phyloP scores from a whole-genome alignment of 2,113 vertebrate genomes.

The Meriones unguiculatus region DNA sequence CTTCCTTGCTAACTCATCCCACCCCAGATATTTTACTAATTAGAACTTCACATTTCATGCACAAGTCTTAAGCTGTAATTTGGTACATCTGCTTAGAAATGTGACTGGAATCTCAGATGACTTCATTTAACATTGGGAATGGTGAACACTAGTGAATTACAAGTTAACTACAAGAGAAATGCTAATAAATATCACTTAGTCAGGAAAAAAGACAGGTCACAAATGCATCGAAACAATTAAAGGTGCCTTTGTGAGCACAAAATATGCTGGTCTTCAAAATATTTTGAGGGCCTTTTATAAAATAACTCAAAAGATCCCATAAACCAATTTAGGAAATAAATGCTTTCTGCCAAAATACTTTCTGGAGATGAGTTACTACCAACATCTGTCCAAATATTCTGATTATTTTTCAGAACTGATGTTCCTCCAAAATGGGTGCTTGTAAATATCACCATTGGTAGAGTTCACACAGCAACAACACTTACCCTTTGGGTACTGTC shows the following conservation, averaged over 20 bases:
- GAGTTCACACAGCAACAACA: not conserved
- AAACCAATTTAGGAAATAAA: not conserved
- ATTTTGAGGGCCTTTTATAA: constrained; percentile 66
- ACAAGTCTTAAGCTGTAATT: constrained; percentile 81
- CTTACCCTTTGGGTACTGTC: not conserved
- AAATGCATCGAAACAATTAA: constrained; percentile 64
- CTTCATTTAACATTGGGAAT: constrained; percentile 83
- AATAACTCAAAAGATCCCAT: constrained; percentile 30
- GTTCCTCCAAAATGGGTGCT: not conserved
- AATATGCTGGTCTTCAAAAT: constrained; percentile 75
- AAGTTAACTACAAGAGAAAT: constrained; percentile 82
- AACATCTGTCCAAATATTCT: not conserved
- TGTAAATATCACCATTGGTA: not conserved
- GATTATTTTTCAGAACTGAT: not conserved
- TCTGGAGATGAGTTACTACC: not conserved
- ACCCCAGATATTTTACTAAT: constrained; percentile 76
- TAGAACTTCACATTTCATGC: constrained; percentile 80
- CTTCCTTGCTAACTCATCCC: constrained; percentile 64
- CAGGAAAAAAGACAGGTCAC: constrained; percentile 71
- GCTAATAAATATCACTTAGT: constrained; percentile 80
- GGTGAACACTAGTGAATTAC: constrained; percentile 82
- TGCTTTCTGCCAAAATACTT: not conserved
- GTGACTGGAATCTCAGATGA: constrained; percentile 83
- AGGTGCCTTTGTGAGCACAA: constrained; percentile 42
- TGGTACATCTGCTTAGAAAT: constrained; percentile 84